Conservation (phyloP, 1,140 invertebrate species). For the Temnothorax nylanderi region DNA sequence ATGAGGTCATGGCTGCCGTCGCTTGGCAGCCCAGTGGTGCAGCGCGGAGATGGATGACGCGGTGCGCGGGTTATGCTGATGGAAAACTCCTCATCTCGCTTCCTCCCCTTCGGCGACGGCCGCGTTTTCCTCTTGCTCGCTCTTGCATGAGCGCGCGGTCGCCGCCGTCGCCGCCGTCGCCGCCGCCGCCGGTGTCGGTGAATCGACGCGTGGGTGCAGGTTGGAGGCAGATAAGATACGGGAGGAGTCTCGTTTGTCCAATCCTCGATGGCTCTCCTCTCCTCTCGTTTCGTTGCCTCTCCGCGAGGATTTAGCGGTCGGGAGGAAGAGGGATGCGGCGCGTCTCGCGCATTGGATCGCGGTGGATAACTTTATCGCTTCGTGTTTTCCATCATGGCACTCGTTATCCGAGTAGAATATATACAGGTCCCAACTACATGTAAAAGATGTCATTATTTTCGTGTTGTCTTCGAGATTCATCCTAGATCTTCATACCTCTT, state of each 20-base stretch:
- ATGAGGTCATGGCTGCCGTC: slow-evolving; percentile 71
- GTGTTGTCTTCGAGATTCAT: neutral
- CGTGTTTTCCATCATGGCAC: slow-evolving; percentile 1
- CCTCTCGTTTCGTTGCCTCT: slow-evolving; percentile 56
- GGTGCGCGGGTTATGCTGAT: slow-evolving; percentile 25
- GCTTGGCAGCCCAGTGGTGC: slow-evolving; percentile 32
- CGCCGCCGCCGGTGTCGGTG: slow-evolving; percentile 38
- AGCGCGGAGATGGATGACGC: slow-evolving; percentile 8
- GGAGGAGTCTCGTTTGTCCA: slow-evolving; percentile 85
- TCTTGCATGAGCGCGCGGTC: slow-evolving; percentile 16
- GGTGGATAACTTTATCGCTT: slow-evolving; percentile 43
- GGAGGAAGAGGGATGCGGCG: neutral
- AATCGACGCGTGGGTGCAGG: slow-evolving; percentile 82
- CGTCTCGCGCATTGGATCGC: slow-evolving; percentile 19
- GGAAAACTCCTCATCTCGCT: slow-evolving; percentile 48
- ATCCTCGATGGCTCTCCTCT: slow-evolving; percentile 82
- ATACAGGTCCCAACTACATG: neutral
- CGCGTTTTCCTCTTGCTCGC: slow-evolving; percentile 44
- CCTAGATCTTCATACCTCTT: neutral
- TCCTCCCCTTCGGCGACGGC: slow-evolving; percentile 23
- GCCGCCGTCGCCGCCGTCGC: neutral
- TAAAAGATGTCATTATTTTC: neutral
- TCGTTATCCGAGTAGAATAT: neutral
- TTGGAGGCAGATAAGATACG: slow-evolving; percentile 79
- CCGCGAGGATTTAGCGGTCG: neutral